A percentile compares a stretch with the other conserved stretches of the same genome.
These are phyloP conservation scores for Leptestheria dahalacensis DNA, from an alignment of 1,140 invertebrate species.

Conservation along the genomic window DNA sequence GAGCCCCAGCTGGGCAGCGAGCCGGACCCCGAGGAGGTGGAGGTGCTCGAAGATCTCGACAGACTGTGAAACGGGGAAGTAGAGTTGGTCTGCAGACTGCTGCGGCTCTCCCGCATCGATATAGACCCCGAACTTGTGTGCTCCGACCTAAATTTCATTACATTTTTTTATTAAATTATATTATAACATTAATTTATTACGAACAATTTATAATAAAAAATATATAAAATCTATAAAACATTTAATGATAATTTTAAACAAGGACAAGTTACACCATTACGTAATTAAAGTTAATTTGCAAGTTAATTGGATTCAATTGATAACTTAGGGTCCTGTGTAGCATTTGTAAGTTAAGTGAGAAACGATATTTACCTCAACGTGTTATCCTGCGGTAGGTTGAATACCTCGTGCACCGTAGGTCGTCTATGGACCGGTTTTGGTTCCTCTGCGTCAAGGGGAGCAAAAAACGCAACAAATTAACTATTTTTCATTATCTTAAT, in stretches of 20 bases:
- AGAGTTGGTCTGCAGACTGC: conserved; percentile 2
- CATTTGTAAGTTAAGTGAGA: too few relatives aligned
- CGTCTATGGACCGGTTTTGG: conserved; percentile 17
- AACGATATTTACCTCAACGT: not conserved
- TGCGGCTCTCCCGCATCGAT: not conserved
- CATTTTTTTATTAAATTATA: not conserved
- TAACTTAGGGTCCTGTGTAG: too few relatives aligned
- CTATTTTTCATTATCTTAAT: too few relatives aligned
- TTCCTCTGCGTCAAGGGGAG: too few relatives aligned
- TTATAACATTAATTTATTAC: not conserved
- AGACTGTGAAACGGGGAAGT: conserved; percentile 2
- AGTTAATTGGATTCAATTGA: not conserved
- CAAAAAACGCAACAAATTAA: too few relatives aligned
- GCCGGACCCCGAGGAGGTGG: conserved; percentile 7
- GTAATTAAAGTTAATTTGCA: not conserved
- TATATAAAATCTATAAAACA: not conserved
- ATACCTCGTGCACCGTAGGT: conserved; percentile 34
- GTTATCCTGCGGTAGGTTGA: conserved; percentile 26
- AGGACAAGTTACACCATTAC: not conserved
- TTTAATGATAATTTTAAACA: not conserved
- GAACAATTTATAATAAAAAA: not conserved
- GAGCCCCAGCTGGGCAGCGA: conserved; percentile 10
- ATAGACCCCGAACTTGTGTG: too few relatives aligned
- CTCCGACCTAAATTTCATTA: not conserved
- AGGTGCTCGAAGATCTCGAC: conserved; percentile 6